Base-by-base conservation (phyloP, 2,113 vertebrate genomes). In the Cyprinodon variegatus region DNA sequence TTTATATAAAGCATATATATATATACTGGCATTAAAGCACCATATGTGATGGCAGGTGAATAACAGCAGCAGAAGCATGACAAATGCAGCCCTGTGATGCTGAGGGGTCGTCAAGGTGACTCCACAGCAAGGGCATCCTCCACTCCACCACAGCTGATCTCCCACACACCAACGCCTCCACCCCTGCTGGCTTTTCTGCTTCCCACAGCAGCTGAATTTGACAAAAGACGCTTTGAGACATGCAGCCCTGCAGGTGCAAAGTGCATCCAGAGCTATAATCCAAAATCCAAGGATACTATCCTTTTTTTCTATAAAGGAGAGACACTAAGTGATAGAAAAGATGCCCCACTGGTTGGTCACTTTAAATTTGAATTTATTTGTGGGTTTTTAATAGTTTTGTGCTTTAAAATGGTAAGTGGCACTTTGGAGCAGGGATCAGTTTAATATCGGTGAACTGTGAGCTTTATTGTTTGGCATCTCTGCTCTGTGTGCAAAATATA, bases 71-170 rank as follows among this genome's bases (percentile, higher is more conserved):
- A 0, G 36, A 70, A 61, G 60, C 36, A 3, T 73, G 61, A 65
- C 36, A 46, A 59, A 60, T 38, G 8, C 39, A 46, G 61, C 60
- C 50, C 63, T 39, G 11, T 74, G 84, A 61, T 72, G 81, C 75
- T 77, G 73, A 75, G 38, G 68, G 77, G 83, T 85, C 70, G 68
- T 70, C 77, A 83, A 85, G 83, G 84, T 81, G 81, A 86, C 83
- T 73, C 60, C 14, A 74, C 15, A 48, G 41, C 65, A 85, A 88
- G 80, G 86, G 36, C 77, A 69, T 57, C 67, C 39, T 73, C 57
- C 37, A 61, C 61, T 39, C 79, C 65, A 65, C 48, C 67, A 40
- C 37, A 70, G 59, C 74, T 46, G 43, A 48, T 62, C 29, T 13
- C 59, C 40, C 36, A 9, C 38, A 14, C 10, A 20, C 38, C 2